These are phyloP conservation scores for Pachypanchax playfairii DNA, from an alignment of 2,113 vertebrate species.

Conservation along the genomic window DNA sequence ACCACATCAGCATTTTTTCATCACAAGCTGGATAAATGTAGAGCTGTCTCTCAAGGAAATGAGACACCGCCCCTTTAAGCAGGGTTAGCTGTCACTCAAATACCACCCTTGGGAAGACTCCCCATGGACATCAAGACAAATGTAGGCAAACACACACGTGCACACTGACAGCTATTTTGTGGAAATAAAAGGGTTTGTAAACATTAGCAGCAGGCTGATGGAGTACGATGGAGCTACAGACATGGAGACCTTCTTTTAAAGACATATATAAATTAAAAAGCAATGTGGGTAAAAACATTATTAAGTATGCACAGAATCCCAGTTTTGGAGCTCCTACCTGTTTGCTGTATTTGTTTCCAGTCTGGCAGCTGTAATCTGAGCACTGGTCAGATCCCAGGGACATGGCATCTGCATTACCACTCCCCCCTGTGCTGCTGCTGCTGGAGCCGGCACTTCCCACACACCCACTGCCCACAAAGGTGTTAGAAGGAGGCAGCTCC, in stretches of 20 bases:
- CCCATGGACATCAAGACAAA: constrained; percentile 24
- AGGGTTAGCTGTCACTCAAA: constrained; percentile 70
- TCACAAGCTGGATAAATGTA: constrained; percentile 67
- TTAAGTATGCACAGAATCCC: background rate
- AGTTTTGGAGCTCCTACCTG: constrained; percentile 84
- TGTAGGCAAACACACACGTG: no score
- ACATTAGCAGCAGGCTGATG: constrained; percentile 41
- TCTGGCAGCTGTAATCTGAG: constrained; percentile 97
- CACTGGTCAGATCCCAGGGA: constrained; percentile 97
- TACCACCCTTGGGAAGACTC: constrained; percentile 52
- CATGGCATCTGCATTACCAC: constrained; percentile 88
- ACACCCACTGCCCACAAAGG: constrained; percentile 91
- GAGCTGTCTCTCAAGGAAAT: constrained; percentile 71
- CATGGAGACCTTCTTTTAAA: no score
- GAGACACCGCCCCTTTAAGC: constrained; percentile 66
- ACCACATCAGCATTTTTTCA: constrained; percentile 81
- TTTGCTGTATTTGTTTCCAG: constrained; percentile 96
- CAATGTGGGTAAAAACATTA: background rate
- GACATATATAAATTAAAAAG: constrained; percentile 14
- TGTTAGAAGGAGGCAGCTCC: constrained; percentile 97
- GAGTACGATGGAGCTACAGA: constrained; percentile 23
- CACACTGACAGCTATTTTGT: constrained; percentile 56
- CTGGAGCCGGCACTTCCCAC: constrained; percentile 74
- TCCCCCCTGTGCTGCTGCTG: constrained; percentile 76
- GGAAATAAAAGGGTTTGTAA: constrained; percentile 55